Evolutionary conservation across 2,797 vertebrate species (phyloP), one percentile per base, ranked within the genome.

Genomic region (Remorina albescens): DNA sequence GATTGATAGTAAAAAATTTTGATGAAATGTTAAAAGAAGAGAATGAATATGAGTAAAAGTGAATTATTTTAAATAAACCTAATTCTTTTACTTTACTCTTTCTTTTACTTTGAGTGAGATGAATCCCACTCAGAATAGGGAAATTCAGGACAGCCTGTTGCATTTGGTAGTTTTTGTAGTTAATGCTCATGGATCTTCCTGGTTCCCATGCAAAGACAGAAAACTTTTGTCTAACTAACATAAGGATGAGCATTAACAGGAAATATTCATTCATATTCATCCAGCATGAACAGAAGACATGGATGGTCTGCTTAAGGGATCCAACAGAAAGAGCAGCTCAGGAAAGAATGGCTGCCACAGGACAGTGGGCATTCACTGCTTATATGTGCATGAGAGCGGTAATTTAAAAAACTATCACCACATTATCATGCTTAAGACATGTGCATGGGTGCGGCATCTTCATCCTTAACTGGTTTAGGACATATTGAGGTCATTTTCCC

Each of bases 401-500:
- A 81, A 81, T 84, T 87, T 88, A 81, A 82, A 85, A 86, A 84
- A 68, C 66, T 44, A 76, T 65, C 83, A 79, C 61, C 71, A 67
- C 76, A 82, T 90, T 86, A 86, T 87, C 83, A 88, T 84, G 85
- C 72, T 80, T 64, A 61, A 84, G 84, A 89, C 91, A 90, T 89
- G 90, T 91, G 92, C 92, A 87, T 79, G 68, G 78, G 82, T 28
- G 77, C 62, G 60, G 77, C 86, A 78, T 89, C 78, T 91, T 88
- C 79, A 71, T 80, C 80, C 86, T 91, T 88, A 92, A 93, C 89
- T 91, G 56, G 71, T 92, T 92, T 90, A 89, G 88, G 88, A 91
- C 89, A 88, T 81, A 89, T 84, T 91, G 88, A 91, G 91, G 89
- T 93, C 87, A 89, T 93, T 93, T 93, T 90, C 80, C 82, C 80